Percentiles rank a stretch among this genome's conserved stretches.
Conservation (phyloP, 2,888 invertebrate genomes). For the Callosobruchus maculatus region DNA sequence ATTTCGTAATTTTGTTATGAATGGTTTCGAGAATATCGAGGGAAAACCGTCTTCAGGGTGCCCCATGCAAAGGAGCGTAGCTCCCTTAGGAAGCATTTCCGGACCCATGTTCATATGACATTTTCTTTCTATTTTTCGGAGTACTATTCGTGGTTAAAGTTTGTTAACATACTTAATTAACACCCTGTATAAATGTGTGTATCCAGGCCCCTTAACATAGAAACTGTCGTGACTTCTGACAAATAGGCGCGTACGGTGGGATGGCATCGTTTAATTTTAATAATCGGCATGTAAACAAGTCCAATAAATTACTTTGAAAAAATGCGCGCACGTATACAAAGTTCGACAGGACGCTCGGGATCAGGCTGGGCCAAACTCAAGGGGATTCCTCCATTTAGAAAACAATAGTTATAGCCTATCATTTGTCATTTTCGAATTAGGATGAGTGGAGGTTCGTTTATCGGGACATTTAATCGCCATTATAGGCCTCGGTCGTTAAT, state of each 20-base stretch:
- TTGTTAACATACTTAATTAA: no score
- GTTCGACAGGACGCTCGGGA: neutral
- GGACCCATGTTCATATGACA: no score
- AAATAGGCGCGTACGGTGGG: neutral
- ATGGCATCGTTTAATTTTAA: neutral
- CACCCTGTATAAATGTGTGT: no score
- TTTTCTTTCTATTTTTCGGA: no score
- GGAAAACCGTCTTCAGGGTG: no score
- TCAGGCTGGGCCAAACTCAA: constrained; percentile 8
- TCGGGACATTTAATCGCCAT: neutral
- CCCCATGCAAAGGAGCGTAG: no score
- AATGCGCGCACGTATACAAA: neutral
- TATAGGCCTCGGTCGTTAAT: neutral
- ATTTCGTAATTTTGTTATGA: no score
- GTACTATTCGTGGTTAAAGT: no score
- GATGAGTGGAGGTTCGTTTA: neutral
- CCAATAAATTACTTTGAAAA: neutral
- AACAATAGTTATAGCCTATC: constrained; percentile 29
- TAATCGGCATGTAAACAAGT: neutral
- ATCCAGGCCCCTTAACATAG: no score
- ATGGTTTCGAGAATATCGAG: no score
- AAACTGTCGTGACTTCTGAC: neutral
- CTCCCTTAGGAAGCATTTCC: no score
- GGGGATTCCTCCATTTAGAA: constrained; percentile 27
- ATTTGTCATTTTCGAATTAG: constrained; percentile 26